Evolutionary conservation across 2,888 invertebrate genomes (phyloP), one percentile per base, ranked within the genome.

Genomic region (Dorcus hopei): DNA sequence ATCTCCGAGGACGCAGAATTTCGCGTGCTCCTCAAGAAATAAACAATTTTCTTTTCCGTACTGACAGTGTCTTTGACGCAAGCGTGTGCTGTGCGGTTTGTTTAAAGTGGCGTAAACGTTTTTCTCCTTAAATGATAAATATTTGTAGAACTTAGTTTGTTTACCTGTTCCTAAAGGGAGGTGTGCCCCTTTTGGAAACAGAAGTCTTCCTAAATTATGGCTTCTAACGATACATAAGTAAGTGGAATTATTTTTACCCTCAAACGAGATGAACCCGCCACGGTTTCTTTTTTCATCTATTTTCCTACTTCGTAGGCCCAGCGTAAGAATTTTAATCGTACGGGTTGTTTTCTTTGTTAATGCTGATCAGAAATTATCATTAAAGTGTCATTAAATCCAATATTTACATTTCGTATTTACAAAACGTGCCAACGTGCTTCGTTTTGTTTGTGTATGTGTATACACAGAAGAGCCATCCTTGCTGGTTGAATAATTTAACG

Each of bases 151-250:
- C 40, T 59, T 55, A 33, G 41, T 56, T 49, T 51, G 45, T 56
- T 56, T 56, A 51, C 56, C 39, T 56, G 56, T 56, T 54, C 45
- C 26, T 45, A 19, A 45, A 45, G 19, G 45, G 45, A 45, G 45
- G 45, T 45, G 45, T 45, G 45, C 45, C 45, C 45, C 23, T 45
- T 45, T 16, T 23, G 45, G 45, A 45, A 45, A 45, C 16, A 47
- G 38, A 38, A 41, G 47, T 52, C 38, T 48, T 38, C 38, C 41
- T 26, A 33, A 23, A 47, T 19, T 19, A 60, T 60, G 60, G 57
- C 60, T 43, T 57, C 60, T 43, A 60, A 60, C 50, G 60, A 60
- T 50, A 60, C 60, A 14, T 60, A 60, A 52, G 59, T 55, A 52
- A 57, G 9, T 41, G 26, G 26, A 33, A 33, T 33, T 33, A 33